Evolutionary conservation across 2,797 vertebrate genomes (phyloP), one percentile per base, ranked within the genome.

Genomic region (Mycteria americana): DNA sequence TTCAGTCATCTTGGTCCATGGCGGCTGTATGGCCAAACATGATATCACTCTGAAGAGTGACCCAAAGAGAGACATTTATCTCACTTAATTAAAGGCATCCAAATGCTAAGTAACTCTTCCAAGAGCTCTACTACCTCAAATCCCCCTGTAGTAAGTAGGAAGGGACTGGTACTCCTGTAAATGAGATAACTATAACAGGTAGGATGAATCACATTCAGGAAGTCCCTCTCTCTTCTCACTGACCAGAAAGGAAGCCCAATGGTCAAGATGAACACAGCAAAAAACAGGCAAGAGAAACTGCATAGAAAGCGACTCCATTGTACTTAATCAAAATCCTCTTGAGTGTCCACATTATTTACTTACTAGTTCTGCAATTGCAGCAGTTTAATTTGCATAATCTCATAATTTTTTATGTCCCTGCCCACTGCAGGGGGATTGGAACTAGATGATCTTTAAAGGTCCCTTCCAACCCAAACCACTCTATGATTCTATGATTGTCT

Each of bases 1-100:
- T 92, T 97, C 37, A 94, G 81, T n/a, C 50, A 92, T 63, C 79
- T 73, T 80, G 87, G 82, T 72, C 93, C 72, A 51, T 70, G 56
- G 76, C 35, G 59, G n/a, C 67, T 84, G 48, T 64, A 91, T 35
- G 27, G 91, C 46, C 50, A 91, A 97, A 95, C 4, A 24, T 88
- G 54, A 93, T 30, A 75, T 37, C 18, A 65, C 22, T 77, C 48
- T 31, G 8, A 68, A 81, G 45, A 74, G 6, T 75, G 46, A 86
- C 25, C 15, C 11, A 30, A 67, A 81, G 21, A 67, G 39, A 70
- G 45, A 80, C 23, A 56, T n/a, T 48, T 51, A 74, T 35, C 14
- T 72, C 73, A 77, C 27, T 70, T 83, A 83, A 60, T 41, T 56
- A 80, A 76, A 86, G 46, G 30, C 14, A 64, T 59, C 18, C n/a